phyloP scores from a whole-genome alignment of 2,113 vertebrate genomes.

The Pholis gunnellus region DNA sequence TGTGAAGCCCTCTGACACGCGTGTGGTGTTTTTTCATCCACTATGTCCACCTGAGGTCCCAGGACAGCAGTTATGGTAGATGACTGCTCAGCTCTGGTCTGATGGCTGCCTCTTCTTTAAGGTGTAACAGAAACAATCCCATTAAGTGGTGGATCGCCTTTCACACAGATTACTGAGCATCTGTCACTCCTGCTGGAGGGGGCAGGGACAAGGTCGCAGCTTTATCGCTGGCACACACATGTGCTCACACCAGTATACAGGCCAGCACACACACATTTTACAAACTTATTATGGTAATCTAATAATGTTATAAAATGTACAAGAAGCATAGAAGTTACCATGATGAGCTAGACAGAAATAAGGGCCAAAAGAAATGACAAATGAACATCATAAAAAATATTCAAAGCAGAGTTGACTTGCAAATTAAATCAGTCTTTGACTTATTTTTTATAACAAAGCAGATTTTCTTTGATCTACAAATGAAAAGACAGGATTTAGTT shows the following conservation, averaged over 20 bases:
- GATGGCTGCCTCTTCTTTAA: conserved; percentile 77
- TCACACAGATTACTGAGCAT: conserved; percentile 85
- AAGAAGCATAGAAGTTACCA: conserved; percentile 1
- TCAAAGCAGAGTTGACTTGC: not conserved
- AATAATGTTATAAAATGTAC: conserved; percentile 13
- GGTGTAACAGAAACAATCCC: conserved; percentile 85
- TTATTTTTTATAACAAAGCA: not conserved
- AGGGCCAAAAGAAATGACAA: not conserved
- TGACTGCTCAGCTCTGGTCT: conserved; percentile 73
- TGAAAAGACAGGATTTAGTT: not conserved
- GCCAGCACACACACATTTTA: conserved; percentile 8
- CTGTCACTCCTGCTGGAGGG: conserved; percentile 78
- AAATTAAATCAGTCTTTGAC: not conserved
- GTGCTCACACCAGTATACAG: conserved; percentile 14
- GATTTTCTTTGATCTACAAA: not conserved
- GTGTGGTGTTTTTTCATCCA: conserved; percentile 51
- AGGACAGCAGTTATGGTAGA: conserved; percentile 78
- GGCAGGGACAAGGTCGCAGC: conserved; percentile 70
- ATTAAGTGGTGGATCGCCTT: conserved; percentile 83
- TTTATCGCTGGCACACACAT: conserved; percentile 41
- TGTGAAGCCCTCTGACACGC: conserved; percentile 61
- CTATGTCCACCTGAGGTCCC: conserved; percentile 81
- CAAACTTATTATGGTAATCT: not conserved
- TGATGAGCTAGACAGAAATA: not conserved
- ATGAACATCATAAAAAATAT: too few relatives aligned